Conservation (phyloP, 2,888 invertebrate genomes). For the Drosophila fulvimacula region DNA sequence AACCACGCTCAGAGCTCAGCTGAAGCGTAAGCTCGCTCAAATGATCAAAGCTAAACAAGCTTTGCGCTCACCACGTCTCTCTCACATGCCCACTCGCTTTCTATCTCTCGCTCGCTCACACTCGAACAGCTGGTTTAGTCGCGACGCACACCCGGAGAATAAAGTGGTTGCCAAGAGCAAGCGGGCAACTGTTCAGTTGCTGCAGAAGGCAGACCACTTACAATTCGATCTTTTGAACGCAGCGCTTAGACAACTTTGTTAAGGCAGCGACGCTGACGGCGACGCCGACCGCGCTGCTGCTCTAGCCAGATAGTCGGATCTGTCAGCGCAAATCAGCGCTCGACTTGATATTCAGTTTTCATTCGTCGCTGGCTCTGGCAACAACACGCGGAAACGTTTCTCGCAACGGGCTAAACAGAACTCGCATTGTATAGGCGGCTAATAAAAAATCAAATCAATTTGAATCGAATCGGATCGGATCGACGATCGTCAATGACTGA, state of each 20-base stretch:
- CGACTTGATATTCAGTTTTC: slow-evolving; percentile 54
- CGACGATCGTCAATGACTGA: slow-evolving; percentile 13
- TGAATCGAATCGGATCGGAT: slow-evolving; percentile 3
- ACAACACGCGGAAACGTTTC: slow-evolving; percentile 65
- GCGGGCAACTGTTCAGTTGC: slow-evolving; percentile 16
- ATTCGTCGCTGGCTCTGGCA: slow-evolving; percentile 63
- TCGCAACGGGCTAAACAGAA: slow-evolving; percentile 34
- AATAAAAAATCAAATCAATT: slow-evolving; percentile 11
- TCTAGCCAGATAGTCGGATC: slow-evolving; percentile 60
- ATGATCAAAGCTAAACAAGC: background rate
- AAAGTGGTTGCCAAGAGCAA: slow-evolving; percentile 16
- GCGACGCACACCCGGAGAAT: slow-evolving; percentile 28
- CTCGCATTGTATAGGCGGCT: slow-evolving; percentile 15
- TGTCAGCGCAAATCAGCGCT: slow-evolving; percentile 56
- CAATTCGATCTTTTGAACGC: slow-evolving; percentile 60
- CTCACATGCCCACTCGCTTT: background rate
- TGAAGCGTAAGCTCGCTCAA: background rate
- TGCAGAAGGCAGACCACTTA: slow-evolving; percentile 55
- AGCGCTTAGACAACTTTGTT: slow-evolving; percentile 62
- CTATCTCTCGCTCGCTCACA: too few relatives aligned
- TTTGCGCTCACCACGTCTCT: background rate
- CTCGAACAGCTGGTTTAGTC: slow-evolving; percentile 30
- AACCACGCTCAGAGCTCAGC: slow-evolving; percentile 3
- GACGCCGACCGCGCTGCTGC: slow-evolving; percentile 22
- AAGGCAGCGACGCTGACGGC: slow-evolving; percentile 32